Percentiles rank a stretch among this genome's conserved stretches.
These are phyloP conservation scores for Acleris sparsana DNA, from an alignment of 2,888 invertebrate genomes.

Conservation along the genomic window DNA sequence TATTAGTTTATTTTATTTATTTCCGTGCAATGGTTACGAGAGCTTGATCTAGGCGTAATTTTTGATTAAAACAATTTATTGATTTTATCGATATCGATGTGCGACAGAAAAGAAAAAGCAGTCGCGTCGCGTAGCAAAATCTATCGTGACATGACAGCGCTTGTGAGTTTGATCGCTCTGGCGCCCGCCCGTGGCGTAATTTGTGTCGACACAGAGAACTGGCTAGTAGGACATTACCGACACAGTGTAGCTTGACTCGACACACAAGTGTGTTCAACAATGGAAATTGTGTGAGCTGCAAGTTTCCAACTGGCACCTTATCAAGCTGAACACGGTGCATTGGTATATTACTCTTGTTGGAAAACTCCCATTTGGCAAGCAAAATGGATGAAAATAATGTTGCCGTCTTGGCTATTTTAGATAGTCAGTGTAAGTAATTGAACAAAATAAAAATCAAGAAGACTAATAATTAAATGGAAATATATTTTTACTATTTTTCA, in stretches of 20 bases:
- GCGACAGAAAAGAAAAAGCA: background rate
- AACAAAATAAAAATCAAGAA: background rate
- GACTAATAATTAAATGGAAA: too few relatives aligned
- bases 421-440: conserved; percentile 59
- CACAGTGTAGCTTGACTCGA: conserved; percentile 30
- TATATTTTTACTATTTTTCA: too few relatives aligned
- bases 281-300: conserved; percentile 18
- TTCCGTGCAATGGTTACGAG: too few relatives aligned
- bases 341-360: conserved; percentile 38
- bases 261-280: conserved; percentile 13
- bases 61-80: background rate
- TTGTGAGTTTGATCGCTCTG: background rate
- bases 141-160: too few relatives aligned
- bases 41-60: too few relatives aligned
- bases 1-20: too few relatives aligned
- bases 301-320: conserved; percentile 29
- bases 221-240: conserved; percentile 12
- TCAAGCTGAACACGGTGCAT: conserved; percentile 29
- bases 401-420: conserved; percentile 64
- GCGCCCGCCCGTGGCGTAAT: background rate
- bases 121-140: too few relatives aligned
- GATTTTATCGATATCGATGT: background rate
- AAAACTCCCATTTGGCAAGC: conserved; percentile 43
- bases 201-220: conserved; percentile 35
- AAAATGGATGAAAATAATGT: conserved; percentile 66